Percentiles rank a stretch among this genome's conserved stretches.
These are phyloP conservation scores for Babylonia areolata DNA, from an alignment of 1,140 invertebrate species.

Conservation along the genomic window DNA sequence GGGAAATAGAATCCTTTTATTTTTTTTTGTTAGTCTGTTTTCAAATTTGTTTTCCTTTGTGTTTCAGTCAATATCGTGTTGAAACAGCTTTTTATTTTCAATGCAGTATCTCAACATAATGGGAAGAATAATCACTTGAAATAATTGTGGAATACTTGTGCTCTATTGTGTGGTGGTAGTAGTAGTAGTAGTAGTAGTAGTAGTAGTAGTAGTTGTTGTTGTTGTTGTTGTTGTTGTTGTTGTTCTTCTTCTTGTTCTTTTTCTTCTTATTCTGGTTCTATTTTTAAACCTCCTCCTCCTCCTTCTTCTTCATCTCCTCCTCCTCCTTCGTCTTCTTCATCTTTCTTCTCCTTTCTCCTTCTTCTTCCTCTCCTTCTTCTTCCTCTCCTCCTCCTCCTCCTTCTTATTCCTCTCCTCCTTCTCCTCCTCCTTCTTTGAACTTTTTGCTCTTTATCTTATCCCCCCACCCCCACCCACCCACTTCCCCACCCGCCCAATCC, in stretches of 20 bases:
- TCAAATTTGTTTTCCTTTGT: neutral
- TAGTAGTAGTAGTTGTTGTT: neutral
- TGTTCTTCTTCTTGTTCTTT: conserved; percentile 23
- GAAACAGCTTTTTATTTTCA: neutral
- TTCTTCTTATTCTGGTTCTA: neutral
- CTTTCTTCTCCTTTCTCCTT: conserved; percentile 15
- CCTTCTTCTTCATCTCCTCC: neutral
- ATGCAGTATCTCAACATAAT: no score
- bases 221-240: conserved; percentile 10
- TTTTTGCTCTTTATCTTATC: no score
- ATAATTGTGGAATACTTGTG: no score
- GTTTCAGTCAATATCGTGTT: neutral
- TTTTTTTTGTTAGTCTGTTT: no score
- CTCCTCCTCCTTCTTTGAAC: conserved; percentile 31
- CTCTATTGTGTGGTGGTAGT: no score
- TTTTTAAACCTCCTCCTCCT: neutral
- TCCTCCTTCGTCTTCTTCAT: neutral
- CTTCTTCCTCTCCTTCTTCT: conserved; percentile 33
- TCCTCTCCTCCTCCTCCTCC: conserved; percentile 28
- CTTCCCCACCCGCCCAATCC: no score
- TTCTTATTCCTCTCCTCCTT: conserved; percentile 30
- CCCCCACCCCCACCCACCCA: no score
- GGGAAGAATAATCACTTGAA: no score
- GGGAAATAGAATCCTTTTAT: no score
- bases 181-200: neutral